Evolutionary conservation across 2,888 invertebrate species (phyloP).

Genomic region (Euphydryas editha): DNA sequence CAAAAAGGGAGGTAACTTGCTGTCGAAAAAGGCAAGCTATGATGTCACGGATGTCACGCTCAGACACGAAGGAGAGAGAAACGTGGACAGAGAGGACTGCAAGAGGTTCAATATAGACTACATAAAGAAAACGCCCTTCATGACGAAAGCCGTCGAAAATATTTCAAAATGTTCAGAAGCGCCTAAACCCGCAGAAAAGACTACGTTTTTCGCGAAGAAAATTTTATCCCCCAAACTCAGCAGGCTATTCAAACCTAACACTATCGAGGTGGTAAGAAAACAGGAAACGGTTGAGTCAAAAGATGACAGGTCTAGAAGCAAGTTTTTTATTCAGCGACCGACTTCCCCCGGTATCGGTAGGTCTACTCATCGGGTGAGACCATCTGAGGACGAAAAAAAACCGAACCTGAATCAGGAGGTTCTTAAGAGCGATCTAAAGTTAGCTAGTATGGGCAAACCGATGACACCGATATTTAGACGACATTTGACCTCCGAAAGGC

Average conservation of each 20-base stretch:
- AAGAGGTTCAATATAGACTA: constrained; percentile 64
- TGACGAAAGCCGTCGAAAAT: constrained; percentile 60
- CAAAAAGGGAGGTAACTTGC: constrained; percentile 57
- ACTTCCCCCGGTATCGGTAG: constrained; percentile 59
- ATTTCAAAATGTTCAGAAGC: constrained; percentile 52
- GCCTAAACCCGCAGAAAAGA: constrained; percentile 56
- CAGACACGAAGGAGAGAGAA: constrained; percentile 54
- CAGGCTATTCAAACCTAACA: constrained; percentile 68
- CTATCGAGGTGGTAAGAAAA: constrained; percentile 58
- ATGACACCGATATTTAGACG: constrained; percentile 78
- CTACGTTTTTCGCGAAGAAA: constrained; percentile 69
- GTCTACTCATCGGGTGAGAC: constrained; percentile 63
- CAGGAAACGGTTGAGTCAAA: constrained; percentile 52
- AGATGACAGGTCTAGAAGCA: constrained; percentile 68
- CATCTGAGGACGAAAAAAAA: constrained; percentile 49
- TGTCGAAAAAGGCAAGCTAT: constrained; percentile 62
- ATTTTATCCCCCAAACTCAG: constrained; percentile 75
- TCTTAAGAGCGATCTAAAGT: constrained; percentile 67
- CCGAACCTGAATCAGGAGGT: constrained; percentile 52
- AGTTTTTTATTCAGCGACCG: constrained; percentile 73
- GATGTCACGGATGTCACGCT: constrained; percentile 61
- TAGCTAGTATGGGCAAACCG: constrained; percentile 74
- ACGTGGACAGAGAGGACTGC: constrained; percentile 58
- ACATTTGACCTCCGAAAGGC: constrained; percentile 56
- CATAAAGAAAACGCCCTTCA: constrained; percentile 54